Evolutionary conservation across 2,797 vertebrate genomes (phyloP), one percentile per base, ranked within the genome.

Genomic region (Amazonetta brasiliensis): DNA sequence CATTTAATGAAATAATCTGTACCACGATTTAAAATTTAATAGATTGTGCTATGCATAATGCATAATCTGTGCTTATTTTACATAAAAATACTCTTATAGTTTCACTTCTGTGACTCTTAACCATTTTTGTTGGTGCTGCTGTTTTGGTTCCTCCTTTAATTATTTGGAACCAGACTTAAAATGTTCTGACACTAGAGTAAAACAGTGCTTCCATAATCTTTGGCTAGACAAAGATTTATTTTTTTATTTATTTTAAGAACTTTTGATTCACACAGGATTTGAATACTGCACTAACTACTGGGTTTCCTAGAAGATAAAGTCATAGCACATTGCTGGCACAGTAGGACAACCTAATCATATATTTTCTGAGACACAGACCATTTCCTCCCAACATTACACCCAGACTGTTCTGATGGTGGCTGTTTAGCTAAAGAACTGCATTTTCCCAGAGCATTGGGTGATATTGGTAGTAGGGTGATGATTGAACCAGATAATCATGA

Each of bases 101-200:
- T 96, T 87, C 95, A 94, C 74, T 97, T 97, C 93, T 71, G 66
- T 74, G 84, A 75, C 31, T 50, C 54, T 91, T 83, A 9, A 69
- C 46, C 30, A 30, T 91, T 95, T 95, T 56, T 71, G 79, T 88
- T 39, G 7, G 26, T 67, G 48, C 77, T 95, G 85, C 83, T 88
- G 16, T 54, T 91, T 74, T 84, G 90, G 66, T 96, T 96, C 94
- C 95, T 88, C 31, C 33, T 95, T 39, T 37, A 79, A 30, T 28
- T 33, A 55, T 92, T 81, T 54, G 84, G 41, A 76, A 88, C 56
- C 59, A 3, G 43, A 73, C 69, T 63, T 58, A 14, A 62, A 66
- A 52, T 33, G 2, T 78, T 88, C 92, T 75, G 62, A 58, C 43
- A 68, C 71, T 25, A 75, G 22, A 11, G 54, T 78, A 46, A 67